Base-by-base conservation (phyloP, 2,797 vertebrate genomes). In the Darevskia mixta region DNA sequence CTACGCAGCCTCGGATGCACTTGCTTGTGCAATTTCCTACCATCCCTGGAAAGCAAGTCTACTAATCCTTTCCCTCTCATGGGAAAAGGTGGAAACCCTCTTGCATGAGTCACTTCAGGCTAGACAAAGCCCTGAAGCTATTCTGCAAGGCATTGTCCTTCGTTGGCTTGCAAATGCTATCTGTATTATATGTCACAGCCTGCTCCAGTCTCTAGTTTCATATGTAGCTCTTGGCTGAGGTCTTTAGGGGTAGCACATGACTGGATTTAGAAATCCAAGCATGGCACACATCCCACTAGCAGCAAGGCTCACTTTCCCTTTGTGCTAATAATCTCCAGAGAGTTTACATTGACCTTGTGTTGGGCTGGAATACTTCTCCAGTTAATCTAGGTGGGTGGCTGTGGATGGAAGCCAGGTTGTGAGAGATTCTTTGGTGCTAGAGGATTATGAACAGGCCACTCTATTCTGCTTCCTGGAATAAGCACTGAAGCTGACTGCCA, bases 41-140 rank as follows among this genome's bases (percentile, higher is more conserved):
- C 75, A 87, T 25, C 79, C 94, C 94, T 92, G 91, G 94, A 91
- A 94, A 95, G 93, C n/a, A 32, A 83, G 38, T 55, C 55, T 92
- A 79, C 82, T 89, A 90, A 80, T 87, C 64, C 79, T 5, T 45
- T 3, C 0, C 8, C 20, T 73, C 88, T 61, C 66, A 25, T 72
- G 78, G 82, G 71, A 78, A 73, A 67, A n/a, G 23, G 43, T 25
- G 6, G 38, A 64, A 90, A 71, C 78, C 86, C 88, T 75, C 49
- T n/a, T 78, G 38, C 0, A 25, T 79, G 76, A 82, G n/a, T 87
- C 5, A 0, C 8, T 43, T 89, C 20, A 35, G 78, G 80, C 85
- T 85, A 87, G 78, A 83, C 91, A 27, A 92, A 93, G 71, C 71
- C 79, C 55, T 89, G 79, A 29, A 79, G 71, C 82, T 87, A 61